Percentiles rank a stretch among this genome's conserved stretches.
phyloP scores from a whole-genome alignment of 2,888 invertebrate species.

The Parelbella ahira region DNA sequence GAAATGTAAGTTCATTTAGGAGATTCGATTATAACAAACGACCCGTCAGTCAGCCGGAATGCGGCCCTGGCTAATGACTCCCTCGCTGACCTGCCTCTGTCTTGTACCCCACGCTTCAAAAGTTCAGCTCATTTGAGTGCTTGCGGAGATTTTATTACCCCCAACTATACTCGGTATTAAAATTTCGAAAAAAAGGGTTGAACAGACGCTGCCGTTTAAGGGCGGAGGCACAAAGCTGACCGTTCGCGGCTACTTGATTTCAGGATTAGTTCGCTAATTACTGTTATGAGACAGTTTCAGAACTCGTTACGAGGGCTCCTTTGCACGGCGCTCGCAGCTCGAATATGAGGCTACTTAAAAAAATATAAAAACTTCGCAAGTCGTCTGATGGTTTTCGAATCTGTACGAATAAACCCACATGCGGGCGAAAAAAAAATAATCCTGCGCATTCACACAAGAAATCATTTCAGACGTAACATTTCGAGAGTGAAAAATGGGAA shows the following conservation, averaged over 20 bases:
- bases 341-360: constrained; percentile 23
- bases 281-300: constrained; percentile 65
- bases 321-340: constrained; percentile 22
- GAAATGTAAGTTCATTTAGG: constrained; percentile 20
- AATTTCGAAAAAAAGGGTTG: constrained; percentile 63
- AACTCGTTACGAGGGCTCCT: constrained; percentile 30
- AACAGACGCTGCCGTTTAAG: constrained; percentile 65
- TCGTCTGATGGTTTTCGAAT: constrained; percentile 23
- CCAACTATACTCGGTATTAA: constrained; percentile 75
- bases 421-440: constrained; percentile 15
- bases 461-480: constrained; percentile 26
- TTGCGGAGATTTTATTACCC: constrained; percentile 79
- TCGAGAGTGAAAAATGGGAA: constrained; percentile 24
- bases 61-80: constrained; percentile 61
- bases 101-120: constrained; percentile 77
- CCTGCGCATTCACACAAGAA: constrained; percentile 26
- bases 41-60: constrained; percentile 33
- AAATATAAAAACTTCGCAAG: constrained; percentile 25
- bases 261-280: constrained; percentile 70
- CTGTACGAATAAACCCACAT: constrained; percentile 24
- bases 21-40: constrained; percentile 25
- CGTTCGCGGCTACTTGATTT: constrained; percentile 68
- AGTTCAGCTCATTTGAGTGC: constrained; percentile 80
- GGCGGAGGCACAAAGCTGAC: constrained; percentile 59
- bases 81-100: constrained; percentile 76